phyloP scores from a whole-genome alignment of 2,888 invertebrate species.

The Drosophila peninsularis region DNA sequence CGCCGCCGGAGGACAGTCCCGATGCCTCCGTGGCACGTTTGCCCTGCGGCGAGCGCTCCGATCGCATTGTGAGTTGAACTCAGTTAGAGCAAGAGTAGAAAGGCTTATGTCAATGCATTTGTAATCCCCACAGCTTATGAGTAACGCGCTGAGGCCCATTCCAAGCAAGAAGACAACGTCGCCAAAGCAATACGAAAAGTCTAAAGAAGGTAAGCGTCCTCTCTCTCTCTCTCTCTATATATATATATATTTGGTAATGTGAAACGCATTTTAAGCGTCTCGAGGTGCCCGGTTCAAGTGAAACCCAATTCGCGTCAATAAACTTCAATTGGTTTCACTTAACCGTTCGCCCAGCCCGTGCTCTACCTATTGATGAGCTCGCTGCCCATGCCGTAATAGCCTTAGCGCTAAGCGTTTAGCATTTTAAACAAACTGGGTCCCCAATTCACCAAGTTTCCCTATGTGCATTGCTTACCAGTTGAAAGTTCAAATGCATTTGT shows the following conservation, averaged over 20 bases:
- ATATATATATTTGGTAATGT: conserved; percentile 46
- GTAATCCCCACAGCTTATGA: conserved; percentile 80
- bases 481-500: conserved; percentile 51
- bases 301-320: conserved; percentile 77
- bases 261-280: conserved; percentile 53
- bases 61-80: conserved; percentile 87
- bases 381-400: conserved; percentile 7
- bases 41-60: conserved; percentile 93
- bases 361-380: conserved; percentile 1
- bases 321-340: conserved; percentile 82
- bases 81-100: background rate
- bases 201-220: conserved; percentile 84
- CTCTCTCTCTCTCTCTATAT: background rate
- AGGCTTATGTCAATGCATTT: conserved; percentile 1
- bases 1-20: conserved; percentile 95
- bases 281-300: conserved; percentile 62
- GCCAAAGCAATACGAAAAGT: conserved; percentile 86
- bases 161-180: conserved; percentile 88
- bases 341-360: conserved; percentile 31
- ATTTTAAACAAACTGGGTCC: background rate
- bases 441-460: conserved; percentile 8
- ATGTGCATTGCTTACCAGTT: conserved; percentile 17
- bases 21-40: conserved; percentile 93
- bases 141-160: conserved; percentile 84
- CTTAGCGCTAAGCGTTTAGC: conserved; percentile 26